phyloP scores from a whole-genome alignment of 2,888 invertebrate species.

The Morpho deidamia region DNA sequence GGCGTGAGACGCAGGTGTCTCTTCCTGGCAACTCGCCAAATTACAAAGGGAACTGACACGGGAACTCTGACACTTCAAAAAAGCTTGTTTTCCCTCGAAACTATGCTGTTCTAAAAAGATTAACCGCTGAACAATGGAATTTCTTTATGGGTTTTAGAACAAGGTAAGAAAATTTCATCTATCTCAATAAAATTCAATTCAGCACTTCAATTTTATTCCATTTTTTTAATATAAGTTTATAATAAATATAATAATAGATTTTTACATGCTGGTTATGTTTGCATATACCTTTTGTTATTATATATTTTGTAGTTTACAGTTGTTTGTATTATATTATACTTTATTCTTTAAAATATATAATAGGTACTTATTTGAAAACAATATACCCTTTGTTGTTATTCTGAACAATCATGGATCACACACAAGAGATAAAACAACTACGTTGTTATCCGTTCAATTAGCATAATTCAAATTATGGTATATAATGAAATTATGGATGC shows the following conservation, averaged over 20 bases:
- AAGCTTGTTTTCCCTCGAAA: slow-evolving; percentile 15
- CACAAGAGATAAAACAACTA: slow-evolving; percentile 3
- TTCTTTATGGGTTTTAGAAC: too few species aligned
- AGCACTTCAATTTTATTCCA: too few species aligned
- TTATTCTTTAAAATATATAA: too few species aligned
- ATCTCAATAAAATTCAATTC: too few species aligned
- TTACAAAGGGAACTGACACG: slow-evolving; percentile 25
- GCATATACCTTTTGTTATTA: too few species aligned
- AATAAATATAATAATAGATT: too few species aligned
- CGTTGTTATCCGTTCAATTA: slow-evolving; percentile 15
- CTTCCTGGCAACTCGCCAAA: slow-evolving; percentile 25
- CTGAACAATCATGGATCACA: slow-evolving; percentile 2
- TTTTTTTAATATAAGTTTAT: too few species aligned
- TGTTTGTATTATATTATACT: too few species aligned
- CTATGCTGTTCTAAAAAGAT: slow-evolving; percentile 11
- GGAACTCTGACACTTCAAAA: slow-evolving; percentile 20
- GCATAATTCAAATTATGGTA: slow-evolving; percentile 17
- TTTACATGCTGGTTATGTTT: too few species aligned
- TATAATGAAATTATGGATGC: slow-evolving; percentile 5
- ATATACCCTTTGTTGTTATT: not conserved
- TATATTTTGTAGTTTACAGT: too few species aligned
- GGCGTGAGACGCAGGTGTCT: slow-evolving; percentile 23
- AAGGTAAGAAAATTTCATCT: too few species aligned
- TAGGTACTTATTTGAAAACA: too few species aligned
- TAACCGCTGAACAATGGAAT: not conserved